Evolutionary conservation across 2,797 vertebrate species (phyloP).

Genomic region (Leptatherina wallacei): DNA sequence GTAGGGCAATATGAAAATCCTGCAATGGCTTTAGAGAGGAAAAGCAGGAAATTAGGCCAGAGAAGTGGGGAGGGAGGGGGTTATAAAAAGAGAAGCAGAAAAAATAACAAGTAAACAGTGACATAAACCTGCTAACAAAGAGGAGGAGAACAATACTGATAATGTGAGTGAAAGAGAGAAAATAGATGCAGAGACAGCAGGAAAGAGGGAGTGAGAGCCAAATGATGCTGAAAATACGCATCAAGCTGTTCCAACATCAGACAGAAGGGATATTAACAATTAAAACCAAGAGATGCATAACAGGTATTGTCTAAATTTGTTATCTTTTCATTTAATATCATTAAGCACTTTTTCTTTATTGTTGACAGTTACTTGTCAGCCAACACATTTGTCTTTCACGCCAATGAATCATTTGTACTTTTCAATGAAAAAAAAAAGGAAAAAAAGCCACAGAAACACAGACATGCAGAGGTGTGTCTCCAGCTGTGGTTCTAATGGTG

Average conservation of each 20-base stretch:
- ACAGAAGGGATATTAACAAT: constrained; percentile 60
- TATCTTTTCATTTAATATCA: constrained; percentile 22
- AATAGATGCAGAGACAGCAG: constrained; percentile 41
- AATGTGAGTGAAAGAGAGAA: constrained; percentile 33
- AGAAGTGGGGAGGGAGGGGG: constrained; percentile 13
- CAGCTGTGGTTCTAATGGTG: constrained; percentile 82
- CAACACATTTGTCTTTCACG: constrained; percentile 1
- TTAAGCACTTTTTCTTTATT: constrained; percentile 8
- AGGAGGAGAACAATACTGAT: constrained; percentile 35
- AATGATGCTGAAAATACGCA: constrained; percentile 52
- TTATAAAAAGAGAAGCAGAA: constrained; percentile 33
- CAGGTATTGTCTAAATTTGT: constrained; percentile 33
- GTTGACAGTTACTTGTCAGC: constrained; percentile 15
- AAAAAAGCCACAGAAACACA: constrained; percentile 6
- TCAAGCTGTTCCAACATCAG: constrained; percentile 58
- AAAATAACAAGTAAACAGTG: constrained; percentile 49
- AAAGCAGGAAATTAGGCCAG: constrained; percentile 59
- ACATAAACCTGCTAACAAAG: constrained; percentile 43
- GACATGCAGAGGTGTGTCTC: constrained; percentile 69
- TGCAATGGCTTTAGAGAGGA: constrained; percentile 25
- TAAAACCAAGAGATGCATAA: constrained; percentile 54
- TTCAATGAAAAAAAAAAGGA: not conserved
- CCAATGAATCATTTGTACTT: constrained; percentile 28
- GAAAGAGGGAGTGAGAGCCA: constrained; percentile 37
- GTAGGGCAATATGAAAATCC: constrained; percentile 36